Evolutionary conservation across 2,888 invertebrate genomes (phyloP), one percentile per base, ranked within the genome.

Genomic region (Aquatica leii): DNA sequence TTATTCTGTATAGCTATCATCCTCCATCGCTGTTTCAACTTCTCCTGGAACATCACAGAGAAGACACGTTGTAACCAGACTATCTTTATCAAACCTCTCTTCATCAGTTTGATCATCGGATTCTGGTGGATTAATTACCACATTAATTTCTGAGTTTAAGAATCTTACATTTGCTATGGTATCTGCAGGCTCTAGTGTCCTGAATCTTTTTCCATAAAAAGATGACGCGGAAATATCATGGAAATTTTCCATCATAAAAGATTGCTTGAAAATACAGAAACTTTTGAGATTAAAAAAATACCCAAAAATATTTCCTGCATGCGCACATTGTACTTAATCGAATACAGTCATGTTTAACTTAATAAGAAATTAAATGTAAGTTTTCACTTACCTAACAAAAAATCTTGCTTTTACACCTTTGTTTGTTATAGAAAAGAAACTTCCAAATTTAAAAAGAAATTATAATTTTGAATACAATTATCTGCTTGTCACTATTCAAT

Each of bases 1-100:
- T 3, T 37, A 37, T 11, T 37, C 5, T 37, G 3, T 11, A 37
- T 37, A 2, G 11, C 4, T 37, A 37, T 37, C 37, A 37, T 37
- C 37, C 11, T 37, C 37, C 11, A 37, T 37, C 37, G 37, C 37
- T 37, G 9, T 11, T 37, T n/a, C 37, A 37, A 37, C 9, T 50
- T 50, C 24, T 34, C 50, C 24, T 24, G 31, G 50, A 50, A 21
- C n/a, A 46, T 46, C 46, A 46, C 6, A 2, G 1, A 6, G 46
- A 46, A 46, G 46, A 18, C 24, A 8, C n/a, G 50, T 21, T 50
- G 50, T 34, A 50, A 49, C 49, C 49, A 49, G 8, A 18, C 24
- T 15, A 12, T 34, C 50, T 24, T 50, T 21, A 50, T 50, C 50
- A 50, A 50, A 50, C 50, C 24, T 24, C 12, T 50, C 34, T 50